phyloP scores from a whole-genome alignment of 1,140 invertebrate species.

The Apocrypta bakeri region DNA sequence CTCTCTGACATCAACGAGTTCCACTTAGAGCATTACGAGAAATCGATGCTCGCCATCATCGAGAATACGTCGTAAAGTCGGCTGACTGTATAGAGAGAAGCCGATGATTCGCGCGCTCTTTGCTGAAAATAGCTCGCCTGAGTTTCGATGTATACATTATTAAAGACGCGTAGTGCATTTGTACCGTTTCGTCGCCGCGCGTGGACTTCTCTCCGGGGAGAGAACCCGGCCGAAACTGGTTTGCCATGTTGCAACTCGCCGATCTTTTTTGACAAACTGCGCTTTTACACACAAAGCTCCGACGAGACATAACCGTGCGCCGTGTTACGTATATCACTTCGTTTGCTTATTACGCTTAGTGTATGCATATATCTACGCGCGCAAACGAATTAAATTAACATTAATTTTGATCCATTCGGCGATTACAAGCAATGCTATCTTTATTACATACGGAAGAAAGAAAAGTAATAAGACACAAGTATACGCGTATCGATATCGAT shows the following conservation, averaged over 20 bases:
- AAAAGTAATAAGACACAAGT: background rate
- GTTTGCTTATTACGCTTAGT: too few relatives aligned
- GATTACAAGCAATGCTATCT: too few relatives aligned
- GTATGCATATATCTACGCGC: too few relatives aligned
- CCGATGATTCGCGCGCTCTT: constrained; percentile 1
- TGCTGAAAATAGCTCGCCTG: constrained; percentile 1
- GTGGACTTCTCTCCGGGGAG: background rate
- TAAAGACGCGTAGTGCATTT: constrained; percentile 6
- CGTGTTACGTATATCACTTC: background rate
- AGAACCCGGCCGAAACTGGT: constrained; percentile 3
- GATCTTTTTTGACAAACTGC: too few relatives aligned
- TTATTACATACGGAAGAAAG: too few relatives aligned
- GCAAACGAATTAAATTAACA: too few relatives aligned
- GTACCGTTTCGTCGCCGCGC: background rate
- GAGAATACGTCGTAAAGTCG: background rate
- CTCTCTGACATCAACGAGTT: constrained; percentile 1
- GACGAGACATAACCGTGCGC: background rate
- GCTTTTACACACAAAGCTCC: too few relatives aligned
- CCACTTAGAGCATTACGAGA: constrained; percentile 23
- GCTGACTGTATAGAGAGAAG: background rate
- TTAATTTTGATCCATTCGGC: too few relatives aligned
- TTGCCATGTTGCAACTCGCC: background rate
- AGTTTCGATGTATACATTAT: constrained; percentile 31
- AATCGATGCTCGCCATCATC: constrained; percentile 17
- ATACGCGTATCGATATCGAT: background rate